Evolutionary conservation across 2,113 vertebrate species (phyloP).

Genomic region (Potamarius usumacintae): DNA sequence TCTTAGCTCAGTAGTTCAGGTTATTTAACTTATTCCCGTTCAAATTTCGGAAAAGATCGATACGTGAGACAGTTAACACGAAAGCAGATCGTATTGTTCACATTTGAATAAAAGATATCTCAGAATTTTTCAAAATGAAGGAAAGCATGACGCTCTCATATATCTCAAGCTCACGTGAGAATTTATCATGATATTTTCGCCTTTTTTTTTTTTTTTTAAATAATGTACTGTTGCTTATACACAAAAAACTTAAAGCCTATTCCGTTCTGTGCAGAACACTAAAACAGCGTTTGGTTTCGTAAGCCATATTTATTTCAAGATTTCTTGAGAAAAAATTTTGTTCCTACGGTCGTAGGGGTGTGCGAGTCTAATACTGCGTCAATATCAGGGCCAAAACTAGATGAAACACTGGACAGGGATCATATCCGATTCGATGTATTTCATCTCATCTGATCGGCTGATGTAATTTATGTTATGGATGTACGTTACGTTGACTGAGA

Average conservation of each 20-base stretch:
- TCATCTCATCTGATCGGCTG: neutral
- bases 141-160: neutral
- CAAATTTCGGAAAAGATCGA: neutral
- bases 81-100: neutral
- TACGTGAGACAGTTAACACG: neutral
- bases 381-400: neutral
- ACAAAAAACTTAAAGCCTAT: neutral
- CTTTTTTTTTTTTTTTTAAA: neutral
- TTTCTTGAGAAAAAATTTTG: neutral
- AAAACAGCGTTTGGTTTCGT: neutral
- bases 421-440: neutral
- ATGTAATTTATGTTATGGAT: neutral
- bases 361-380: neutral
- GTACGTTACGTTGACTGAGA: neutral
- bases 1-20: neutral
- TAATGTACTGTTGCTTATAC: neutral
- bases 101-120: neutral
- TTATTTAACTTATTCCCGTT: neutral
- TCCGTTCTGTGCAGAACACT: neutral
- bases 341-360: neutral
- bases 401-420: neutral
- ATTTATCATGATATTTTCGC: neutral
- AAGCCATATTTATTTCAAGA: neutral
- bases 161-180: neutral
- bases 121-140: neutral